Base-by-base conservation (phyloP, 2,888 invertebrate species). In the Drosophila neutralis region DNA sequence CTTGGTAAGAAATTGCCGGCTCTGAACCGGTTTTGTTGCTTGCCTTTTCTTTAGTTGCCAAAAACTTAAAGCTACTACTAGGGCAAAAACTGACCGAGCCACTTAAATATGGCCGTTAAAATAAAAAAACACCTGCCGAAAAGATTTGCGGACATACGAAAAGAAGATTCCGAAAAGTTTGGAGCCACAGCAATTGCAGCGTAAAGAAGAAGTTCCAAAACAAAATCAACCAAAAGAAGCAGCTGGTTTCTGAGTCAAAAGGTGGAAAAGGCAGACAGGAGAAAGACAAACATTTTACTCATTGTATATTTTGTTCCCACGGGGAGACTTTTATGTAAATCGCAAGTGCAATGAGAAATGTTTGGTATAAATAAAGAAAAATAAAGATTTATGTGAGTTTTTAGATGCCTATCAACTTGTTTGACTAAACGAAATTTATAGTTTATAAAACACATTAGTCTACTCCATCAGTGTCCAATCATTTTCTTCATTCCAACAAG, bases 1-100 rank as follows among this genome's bases (percentile, higher is more conserved):
- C 66, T 66, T 45, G 60, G 60, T 6, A 51, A 72, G 58, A 29
- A 24, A 57, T 53, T 45, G 58, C 53, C 78, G 71, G 64, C 62
- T 56, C 4, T 52, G 27, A 29, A 78, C 78, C 76, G 67, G 80
- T 78, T 78, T 65, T 21, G 48, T 59, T 52, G 48, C 36, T 54
- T 51, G 51, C n/a, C n/a, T 70, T 56, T 62, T 68, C 45, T 78
- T 78, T 52, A 33, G 64, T 75, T 78, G 75, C 53, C 75, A 66
- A 76, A 73, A 63, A 59, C 52, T n/a, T 73, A 10, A 29, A 18
- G 53, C 42, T 49, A 11, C 49, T 29, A n/a, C 56, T 58, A 62
- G 71, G 71, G 75, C 49, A 54, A 78, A 77, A 78, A 78, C 71
- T 75, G 71, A 75, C 75, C 78, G 40, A 58, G 54, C 60, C 40